These are phyloP conservation scores for Dendrocincla tyrannina DNA, from an alignment of 2,797 vertebrate genomes.

Conservation along the genomic window DNA sequence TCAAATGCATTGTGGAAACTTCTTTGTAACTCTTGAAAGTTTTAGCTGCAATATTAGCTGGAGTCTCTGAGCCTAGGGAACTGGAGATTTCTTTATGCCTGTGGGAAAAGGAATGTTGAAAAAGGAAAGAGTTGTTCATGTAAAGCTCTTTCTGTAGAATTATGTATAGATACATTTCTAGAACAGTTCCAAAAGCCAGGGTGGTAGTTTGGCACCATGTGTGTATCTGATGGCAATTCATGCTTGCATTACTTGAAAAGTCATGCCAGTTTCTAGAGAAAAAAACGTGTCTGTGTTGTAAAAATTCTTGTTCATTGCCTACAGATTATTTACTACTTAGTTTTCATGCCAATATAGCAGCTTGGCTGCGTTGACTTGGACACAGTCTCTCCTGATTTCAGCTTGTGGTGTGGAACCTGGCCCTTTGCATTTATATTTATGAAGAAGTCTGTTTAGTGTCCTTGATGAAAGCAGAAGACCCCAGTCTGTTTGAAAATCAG, in stretches of 20 bases:
- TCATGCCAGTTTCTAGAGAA: background rate
- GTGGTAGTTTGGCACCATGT: background rate
- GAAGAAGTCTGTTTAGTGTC: constrained; percentile 10
- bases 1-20: background rate
- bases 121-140: background rate
- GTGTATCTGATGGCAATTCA: background rate
- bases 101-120: background rate
- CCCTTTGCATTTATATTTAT: background rate
- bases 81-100: background rate
- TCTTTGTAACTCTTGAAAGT: background rate
- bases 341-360: background rate
- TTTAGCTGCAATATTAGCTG: background rate
- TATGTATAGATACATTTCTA: background rate
- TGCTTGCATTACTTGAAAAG: background rate
- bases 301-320: background rate
- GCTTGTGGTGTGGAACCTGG: background rate
- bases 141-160: background rate
- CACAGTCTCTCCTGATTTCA: background rate
- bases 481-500: background rate
- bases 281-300: background rate
- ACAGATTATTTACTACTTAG: background rate
- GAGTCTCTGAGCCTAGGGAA: background rate
- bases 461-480: constrained; percentile 2
- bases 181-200: background rate
- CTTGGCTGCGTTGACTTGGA: background rate